phyloP scores from a whole-genome alignment of 2,797 vertebrate species.

The Austrolebias charrua region DNA sequence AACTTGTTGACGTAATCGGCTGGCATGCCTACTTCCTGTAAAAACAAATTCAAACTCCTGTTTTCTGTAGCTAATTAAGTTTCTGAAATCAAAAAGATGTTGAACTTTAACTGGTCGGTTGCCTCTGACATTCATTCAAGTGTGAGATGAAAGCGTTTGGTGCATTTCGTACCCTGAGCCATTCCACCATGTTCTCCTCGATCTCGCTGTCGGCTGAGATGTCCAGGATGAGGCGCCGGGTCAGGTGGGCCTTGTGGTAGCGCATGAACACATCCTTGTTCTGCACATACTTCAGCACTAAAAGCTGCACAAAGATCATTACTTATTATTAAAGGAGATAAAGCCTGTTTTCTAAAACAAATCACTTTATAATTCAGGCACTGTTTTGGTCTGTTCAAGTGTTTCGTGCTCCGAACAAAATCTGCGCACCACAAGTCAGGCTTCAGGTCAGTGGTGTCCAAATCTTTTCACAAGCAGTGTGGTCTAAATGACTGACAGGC shows the following conservation, averaged over 20 bases:
- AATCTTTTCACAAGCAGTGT: too few species aligned
- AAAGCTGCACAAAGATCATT: constrained; percentile 76
- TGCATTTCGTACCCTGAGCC: constrained; percentile 89
- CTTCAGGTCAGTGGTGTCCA: too few species aligned
- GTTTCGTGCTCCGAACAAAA: too few species aligned
- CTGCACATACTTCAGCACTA: constrained; percentile 98
- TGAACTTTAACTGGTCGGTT: too few species aligned
- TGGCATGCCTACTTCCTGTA: constrained; percentile 98
- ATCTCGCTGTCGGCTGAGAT: constrained; percentile 99
- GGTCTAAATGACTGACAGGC: too few species aligned
- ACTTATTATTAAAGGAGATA: background rate
- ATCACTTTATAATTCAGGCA: too few species aligned
- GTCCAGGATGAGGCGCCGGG: constrained; percentile 95
- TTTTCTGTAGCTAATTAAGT: background rate
- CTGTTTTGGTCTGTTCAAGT: too few species aligned
- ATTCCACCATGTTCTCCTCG: constrained; percentile 99
- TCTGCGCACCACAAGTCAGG: too few species aligned
- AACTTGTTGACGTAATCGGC: constrained; percentile 99
- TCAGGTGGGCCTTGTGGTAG: constrained; percentile 98
- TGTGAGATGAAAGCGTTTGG: background rate
- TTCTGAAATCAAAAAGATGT: too few species aligned
- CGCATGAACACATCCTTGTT: constrained; percentile 99
- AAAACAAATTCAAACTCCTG: background rate
- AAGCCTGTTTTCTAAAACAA: background rate
- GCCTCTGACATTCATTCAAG: background rate